Base-by-base conservation (phyloP, 2,113 vertebrate genomes). In the Mohoua ochrocephala region DNA sequence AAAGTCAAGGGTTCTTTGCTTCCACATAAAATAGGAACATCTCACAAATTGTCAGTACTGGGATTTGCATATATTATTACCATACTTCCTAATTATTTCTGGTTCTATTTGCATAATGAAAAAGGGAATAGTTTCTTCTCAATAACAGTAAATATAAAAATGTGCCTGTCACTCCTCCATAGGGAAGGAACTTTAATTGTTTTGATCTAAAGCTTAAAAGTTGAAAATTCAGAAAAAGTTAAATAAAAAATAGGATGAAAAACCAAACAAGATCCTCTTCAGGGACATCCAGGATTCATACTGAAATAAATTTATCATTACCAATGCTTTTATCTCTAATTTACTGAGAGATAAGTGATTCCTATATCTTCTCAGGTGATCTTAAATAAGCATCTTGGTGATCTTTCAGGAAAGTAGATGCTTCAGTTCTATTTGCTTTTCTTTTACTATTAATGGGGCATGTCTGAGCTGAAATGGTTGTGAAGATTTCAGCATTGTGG, bases 31-130 rank as follows among this genome's bases (percentile, higher is more conserved):
- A 94, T 28, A 56, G 20, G 35, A 93, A 28, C 31, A 87, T 53
- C 54, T 83, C 52, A 87, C 39, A 92, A 79, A 90, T 77, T 82
- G n/a, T 64, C 93, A 67, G 63, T n/a, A 24, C 17, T 81, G 31
- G 12, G 53, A 87, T 90, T 83, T 93, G 64, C 76, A 80, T 88
- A n/a, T 78, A 84, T 75, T 53, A 93, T 92, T 94, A 81, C 50
- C 82, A 81, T 74, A 83, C n/a, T 91, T 96, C 35, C 26, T 91
- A 93, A 96, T 96, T 96, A 96, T 95, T 97, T 89, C 44, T 91
- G 26, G 41, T 67, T 83, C 80, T 87, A 64, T 69, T 87, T 78
- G 39, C 59, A 90, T 82, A 81, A 50, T 89, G 84, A 93, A 87
- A 70, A 93, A 89, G 26, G 18, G 23, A 91, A 89, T 27, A 24